Conservation (phyloP, 2,797 vertebrate species). For the Ctenopoma multispine region DNA sequence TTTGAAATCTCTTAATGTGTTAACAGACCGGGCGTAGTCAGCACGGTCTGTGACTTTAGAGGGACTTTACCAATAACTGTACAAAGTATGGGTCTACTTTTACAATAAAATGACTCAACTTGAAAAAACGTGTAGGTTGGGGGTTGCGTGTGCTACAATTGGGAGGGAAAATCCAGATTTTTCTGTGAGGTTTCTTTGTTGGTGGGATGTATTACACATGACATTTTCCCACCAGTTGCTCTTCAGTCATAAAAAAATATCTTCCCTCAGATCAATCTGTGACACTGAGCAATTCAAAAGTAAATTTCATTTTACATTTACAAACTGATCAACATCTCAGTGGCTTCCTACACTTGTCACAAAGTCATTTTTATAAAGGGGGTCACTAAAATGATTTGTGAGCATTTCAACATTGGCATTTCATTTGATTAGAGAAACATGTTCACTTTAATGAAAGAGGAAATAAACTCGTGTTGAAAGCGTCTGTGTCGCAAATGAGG, state of each 20-base stretch:
- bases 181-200: background rate
- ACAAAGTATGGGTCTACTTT: conserved; percentile 27
- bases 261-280: no score
- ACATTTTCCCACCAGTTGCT: background rate
- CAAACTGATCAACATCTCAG: no score
- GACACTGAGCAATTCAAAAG: no score
- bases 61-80: conserved; percentile 9
- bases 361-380: no score
- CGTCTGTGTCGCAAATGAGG: no score
- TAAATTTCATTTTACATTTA: no score
- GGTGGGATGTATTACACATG: background rate
- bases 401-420: no score
- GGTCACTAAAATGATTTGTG: no score
- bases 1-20: conserved; percentile 4
- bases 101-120: conserved; percentile 56
- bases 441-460: no score
- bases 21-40: background rate
- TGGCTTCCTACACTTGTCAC: no score
- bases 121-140: background rate
- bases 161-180: background rate
- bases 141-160: background rate
- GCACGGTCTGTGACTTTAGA: conserved; percentile 11
- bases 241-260: background rate
- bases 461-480: no score
- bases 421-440: no score